Evolutionary conservation across 2,113 vertebrate genomes (phyloP), one percentile per base, ranked within the genome.

Genomic region (Myiopsitta monachus): DNA sequence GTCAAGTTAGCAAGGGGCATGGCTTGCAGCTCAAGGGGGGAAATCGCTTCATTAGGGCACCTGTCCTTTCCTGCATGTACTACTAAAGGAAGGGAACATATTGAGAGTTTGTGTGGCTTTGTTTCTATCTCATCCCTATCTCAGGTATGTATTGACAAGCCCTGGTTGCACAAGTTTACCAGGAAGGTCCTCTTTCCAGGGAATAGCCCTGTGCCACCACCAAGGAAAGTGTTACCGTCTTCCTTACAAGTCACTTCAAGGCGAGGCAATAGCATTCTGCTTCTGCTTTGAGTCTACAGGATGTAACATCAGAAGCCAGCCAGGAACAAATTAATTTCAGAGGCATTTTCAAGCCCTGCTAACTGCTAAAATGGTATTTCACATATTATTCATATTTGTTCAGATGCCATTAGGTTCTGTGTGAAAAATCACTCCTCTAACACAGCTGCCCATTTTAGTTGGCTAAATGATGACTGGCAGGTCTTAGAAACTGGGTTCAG

Each of bases 381-480:
- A 76, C 57, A 24, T 95, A 79, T 81, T 96, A 92, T 95, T 91
- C 77, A 75, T 96, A 92, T 96, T 97, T 97, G 87, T 79, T 95
- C 95, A 92, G 87, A 72, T 92, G 67, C 89, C 57, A 85, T 95
- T 95, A 95, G 62, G 74, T 96, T 92, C 77, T 87, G 52, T 89
- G 78, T 94, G 91, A 97, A 94, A 96, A 96, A 95, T 89, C 84
- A 75, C 84, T 92, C 92, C 62, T 88, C 54, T 87, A 90, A 81
- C 27, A 0, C 86, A 95, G 96, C 88, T 94, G 91, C 88, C 68
- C 21, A 0, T 94, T 95, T 88, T 81, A 91, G 76, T 81, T 88
- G 88, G 83, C 88, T 95, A 97, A 94, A 88, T 94, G 95, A 94
- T 94, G 94, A 95, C 83, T 97, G 92, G 83, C 94, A 94, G 94